Percentiles rank a stretch among this genome's conserved stretches.
These are phyloP conservation scores for Actinopyga echinites DNA, from an alignment of 53 echinoderm and acorn worm species.

Conservation along the genomic window DNA sequence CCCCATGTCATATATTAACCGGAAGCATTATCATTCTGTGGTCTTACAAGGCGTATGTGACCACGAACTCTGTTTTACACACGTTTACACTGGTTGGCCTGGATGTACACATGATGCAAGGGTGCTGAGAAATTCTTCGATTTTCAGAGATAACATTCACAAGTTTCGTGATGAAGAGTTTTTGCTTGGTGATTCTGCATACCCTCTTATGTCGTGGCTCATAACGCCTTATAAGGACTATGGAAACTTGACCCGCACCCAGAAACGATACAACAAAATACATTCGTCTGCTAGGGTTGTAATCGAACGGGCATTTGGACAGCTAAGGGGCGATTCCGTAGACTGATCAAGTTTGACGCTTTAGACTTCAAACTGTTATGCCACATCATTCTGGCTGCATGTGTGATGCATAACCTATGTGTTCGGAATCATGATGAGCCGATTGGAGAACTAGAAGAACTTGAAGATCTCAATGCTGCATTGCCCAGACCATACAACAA, in stretches of 20 bases:
- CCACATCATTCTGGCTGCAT: slow-evolving; percentile 39
- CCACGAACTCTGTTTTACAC: slow-evolving; percentile 1
- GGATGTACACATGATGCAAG: slow-evolving; percentile 13
- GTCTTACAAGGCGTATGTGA: slow-evolving; percentile 17
- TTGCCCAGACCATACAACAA: slow-evolving; percentile 9
- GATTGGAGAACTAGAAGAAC: slow-evolving; percentile 4
- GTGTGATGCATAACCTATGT: slow-evolving; percentile 30
- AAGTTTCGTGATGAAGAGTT: not conserved
- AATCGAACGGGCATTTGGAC: slow-evolving; percentile 44
- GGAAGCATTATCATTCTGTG: slow-evolving; percentile 21
- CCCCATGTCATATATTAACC: not conserved
- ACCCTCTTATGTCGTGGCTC: not conserved
- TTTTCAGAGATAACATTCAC: not conserved
- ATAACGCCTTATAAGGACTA: slow-evolving; percentile 29
- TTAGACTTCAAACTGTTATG: slow-evolving; percentile 15
- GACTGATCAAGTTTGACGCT: slow-evolving; percentile 29
- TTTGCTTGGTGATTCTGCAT: slow-evolving; percentile 20
- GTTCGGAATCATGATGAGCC: slow-evolving; percentile 22
- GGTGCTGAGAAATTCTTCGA: not conserved
- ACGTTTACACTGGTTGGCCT: slow-evolving; percentile 18
- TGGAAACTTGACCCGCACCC: slow-evolving; percentile 4
- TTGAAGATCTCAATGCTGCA: not conserved
- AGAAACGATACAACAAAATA: slow-evolving; percentile 23
- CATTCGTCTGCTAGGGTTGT: not conserved
- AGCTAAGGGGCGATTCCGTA: slow-evolving; percentile 35